Evolutionary conservation across 1,140 invertebrate species (phyloP), one percentile per base, ranked within the genome.

Genomic region (Euglossa dilemma): DNA sequence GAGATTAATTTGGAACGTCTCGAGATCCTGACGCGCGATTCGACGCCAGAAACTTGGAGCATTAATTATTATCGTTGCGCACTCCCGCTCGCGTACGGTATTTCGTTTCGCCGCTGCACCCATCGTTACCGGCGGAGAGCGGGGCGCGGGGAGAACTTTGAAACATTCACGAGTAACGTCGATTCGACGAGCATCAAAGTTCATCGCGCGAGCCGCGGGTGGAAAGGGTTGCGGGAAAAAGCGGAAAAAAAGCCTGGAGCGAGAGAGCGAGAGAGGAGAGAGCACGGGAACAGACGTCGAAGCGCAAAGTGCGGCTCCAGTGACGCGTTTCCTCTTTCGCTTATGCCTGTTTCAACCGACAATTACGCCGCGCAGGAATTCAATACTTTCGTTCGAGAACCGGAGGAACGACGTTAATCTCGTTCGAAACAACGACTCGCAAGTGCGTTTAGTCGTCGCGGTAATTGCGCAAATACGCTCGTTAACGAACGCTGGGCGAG

Each of bases 401-500:
- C 4, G 20, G 67, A 50, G 61, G 16, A 81, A 20, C 64, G 47
- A 16, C 71, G 75, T 87, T 84, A 80, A 87, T 84, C 61, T 64
- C 80, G 80, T 83, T 63, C 67, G 56, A 79, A 87, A 87, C 86
- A 73, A 83, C 83, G 72, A 57, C 52, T 66, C 14, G 74, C 36
- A 28, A 67, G 64, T n/a, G 18, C 6, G 64, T 50, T 25, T 20
- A n/a, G 52, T 54, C 12, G 23, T 2, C 67, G 45, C 72, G 84
- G 61, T 87, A 87, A 87, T 86, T 87, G 80, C 57, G 70, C 74
- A 79, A 83, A 79, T 83, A 86, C 63, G 76, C 70, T 87, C 86
- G 83, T 87, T 86, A 87, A 54, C 74, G 74, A 25, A 50, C 59
- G 52, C 3, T 36, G 12, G 23, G 16, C 14, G n/a, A 57, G 4